phyloP scores from a whole-genome alignment of 1,140 invertebrate genomes.

The Caerostris darwini region DNA sequence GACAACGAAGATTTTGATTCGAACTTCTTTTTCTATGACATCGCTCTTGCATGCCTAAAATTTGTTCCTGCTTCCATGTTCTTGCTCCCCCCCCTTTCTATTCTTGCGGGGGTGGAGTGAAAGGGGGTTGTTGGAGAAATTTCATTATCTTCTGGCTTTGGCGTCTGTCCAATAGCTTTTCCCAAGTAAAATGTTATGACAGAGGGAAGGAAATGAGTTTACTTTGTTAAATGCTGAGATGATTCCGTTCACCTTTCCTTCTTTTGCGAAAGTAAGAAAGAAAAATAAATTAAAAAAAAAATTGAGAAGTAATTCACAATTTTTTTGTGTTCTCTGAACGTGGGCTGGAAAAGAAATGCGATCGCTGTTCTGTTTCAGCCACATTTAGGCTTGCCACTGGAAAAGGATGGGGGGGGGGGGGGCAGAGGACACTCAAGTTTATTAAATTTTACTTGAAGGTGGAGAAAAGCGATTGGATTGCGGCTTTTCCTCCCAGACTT shows the following conservation, averaged over 20 bases:
- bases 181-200: background rate
- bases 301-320: too few relatives aligned
- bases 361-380: background rate
- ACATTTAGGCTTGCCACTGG: background rate
- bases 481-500: too few relatives aligned
- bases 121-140: background rate
- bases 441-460: too few relatives aligned
- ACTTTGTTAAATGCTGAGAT: background rate
- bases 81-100: background rate
- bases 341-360: background rate
- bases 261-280: too few relatives aligned
- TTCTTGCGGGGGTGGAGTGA: too few relatives aligned
- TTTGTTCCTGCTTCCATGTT: background rate
- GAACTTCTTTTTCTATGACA: background rate
- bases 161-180: background rate
- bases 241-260: background rate
- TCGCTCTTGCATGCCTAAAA: background rate
- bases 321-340: background rate
- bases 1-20: background rate
- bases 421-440: too few relatives aligned
- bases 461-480: too few relatives aligned
- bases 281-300: too few relatives aligned
- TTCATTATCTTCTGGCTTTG: conserved; percentile 25
- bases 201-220: conserved; percentile 30
- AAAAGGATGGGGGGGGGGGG: too few relatives aligned